Base-by-base conservation (phyloP, 2,888 invertebrate species). In the Trissonchulus latispiculum region DNA sequence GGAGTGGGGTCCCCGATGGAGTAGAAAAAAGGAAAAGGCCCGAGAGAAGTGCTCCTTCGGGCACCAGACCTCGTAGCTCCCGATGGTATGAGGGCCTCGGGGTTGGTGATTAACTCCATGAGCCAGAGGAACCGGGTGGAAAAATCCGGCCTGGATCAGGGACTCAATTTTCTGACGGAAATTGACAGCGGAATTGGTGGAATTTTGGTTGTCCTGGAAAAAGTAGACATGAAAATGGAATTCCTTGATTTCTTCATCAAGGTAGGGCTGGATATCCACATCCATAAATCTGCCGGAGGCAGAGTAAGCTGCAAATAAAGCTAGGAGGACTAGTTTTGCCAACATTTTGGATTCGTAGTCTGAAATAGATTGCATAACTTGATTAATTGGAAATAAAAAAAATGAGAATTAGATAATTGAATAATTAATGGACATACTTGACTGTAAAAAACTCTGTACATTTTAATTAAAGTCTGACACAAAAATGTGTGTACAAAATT, bases 1-100 rank as follows among this genome's bases (percentile, higher is more conserved):
- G 18, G 74, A 69, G 35, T 67, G 74, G 28, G 66, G 37, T 33
- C 74, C 74, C 15, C 74, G 75, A 69, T 74, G 66, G 2, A 75
- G 48, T 8, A 61, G 15, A 32, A 32, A 74, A 1, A 32, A 72
- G 29, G 64, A 68, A 59, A 35, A 74, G 59, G 37, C 62, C 1
- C 66, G 64, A 32, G 64, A 62, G 23, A 68, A 75, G 48, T 68
- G 68, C 36, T 68, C 66, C n/a, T 36, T 67, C 32, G 61, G 61
- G 28, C 59, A 59, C 61, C 72, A 72, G 8, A 71, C 66, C 31
- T 72, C 59, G 72, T 64, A 72, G n/a, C 36, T 67, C 2, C 74
- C 74, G 31, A 74, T 74, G 2, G 69, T 33, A 33, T 74, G 74
- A 36, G 74, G 74, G 28, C 74, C 74, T 1, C 29, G 1, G 1